A percentile compares a stretch with the other conserved stretches of the same genome.
Conservation (phyloP, 1,140 invertebrate species). For the Brachionus asplanchnoidis region DNA sequence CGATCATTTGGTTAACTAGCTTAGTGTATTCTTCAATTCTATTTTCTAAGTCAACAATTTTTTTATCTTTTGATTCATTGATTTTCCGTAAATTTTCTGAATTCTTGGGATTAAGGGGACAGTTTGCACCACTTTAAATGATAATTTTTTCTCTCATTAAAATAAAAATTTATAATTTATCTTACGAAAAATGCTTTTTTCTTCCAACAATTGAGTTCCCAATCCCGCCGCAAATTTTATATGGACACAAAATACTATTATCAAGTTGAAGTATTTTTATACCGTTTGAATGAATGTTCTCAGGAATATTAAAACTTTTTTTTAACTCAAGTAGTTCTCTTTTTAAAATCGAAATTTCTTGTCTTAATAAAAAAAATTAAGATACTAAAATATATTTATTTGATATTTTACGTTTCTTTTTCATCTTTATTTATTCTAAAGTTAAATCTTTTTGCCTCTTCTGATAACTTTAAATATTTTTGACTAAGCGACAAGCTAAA, state of each 20-base stretch:
- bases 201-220: not conserved
- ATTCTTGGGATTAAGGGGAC: not conserved
- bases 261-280: not conserved
- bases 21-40: not conserved
- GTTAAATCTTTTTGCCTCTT: not conserved
- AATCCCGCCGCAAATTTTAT: not conserved
- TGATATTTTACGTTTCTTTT: not conserved
- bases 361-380: not conserved
- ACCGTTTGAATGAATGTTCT: not conserved
- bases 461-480: not conserved
- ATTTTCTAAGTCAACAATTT: not conserved
- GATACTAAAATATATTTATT: not conserved
- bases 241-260: not conserved
- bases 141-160: not conserved
- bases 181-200: not conserved
- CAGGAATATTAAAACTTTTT: not conserved
- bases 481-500: not conserved
- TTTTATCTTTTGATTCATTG: not conserved
- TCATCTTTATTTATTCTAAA: not conserved
- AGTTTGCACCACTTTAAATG: not conserved
- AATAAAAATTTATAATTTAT: not conserved
- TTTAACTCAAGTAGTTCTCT: not conserved
- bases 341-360: not conserved
- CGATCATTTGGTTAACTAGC: not conserved
- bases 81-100: not conserved